These are phyloP conservation scores for Lytechinus variegatus DNA, from an alignment of 35 echinoderm and acorn worm species.

Conservation along the genomic window DNA sequence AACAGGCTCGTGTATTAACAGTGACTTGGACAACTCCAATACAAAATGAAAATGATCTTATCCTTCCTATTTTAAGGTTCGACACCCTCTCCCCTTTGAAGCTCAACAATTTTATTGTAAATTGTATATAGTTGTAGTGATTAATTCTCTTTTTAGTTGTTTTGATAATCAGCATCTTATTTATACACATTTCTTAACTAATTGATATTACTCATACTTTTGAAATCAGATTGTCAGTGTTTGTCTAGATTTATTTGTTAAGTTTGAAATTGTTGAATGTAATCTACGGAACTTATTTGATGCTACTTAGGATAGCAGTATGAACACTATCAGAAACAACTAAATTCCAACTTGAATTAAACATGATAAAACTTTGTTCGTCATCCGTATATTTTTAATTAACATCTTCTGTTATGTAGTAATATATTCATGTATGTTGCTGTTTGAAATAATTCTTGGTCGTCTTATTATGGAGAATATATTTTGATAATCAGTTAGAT, in stretches of 20 bases:
- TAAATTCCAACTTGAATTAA: not conserved
- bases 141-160: not conserved
- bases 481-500: not conserved
- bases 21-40: too few species aligned
- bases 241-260: not conserved
- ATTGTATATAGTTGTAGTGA: slow-evolving; percentile 5
- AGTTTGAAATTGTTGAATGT: not conserved
- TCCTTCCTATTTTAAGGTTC: too few species aligned
- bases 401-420: not conserved
- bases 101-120: not conserved
- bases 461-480: not conserved
- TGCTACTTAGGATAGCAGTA: not conserved
- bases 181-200: not conserved
- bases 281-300: not conserved
- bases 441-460: not conserved
- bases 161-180: not conserved
- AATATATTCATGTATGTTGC: not conserved
- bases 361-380: not conserved
- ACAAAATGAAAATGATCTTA: too few species aligned
- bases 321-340: not conserved
- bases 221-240: not conserved
- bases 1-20: too few species aligned
- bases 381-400: not conserved
- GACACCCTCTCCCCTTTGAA: not conserved
- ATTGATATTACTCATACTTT: not conserved